Evolutionary conservation across 2,888 invertebrate genomes (phyloP).

Genomic region (Corbicula japonica): DNA sequence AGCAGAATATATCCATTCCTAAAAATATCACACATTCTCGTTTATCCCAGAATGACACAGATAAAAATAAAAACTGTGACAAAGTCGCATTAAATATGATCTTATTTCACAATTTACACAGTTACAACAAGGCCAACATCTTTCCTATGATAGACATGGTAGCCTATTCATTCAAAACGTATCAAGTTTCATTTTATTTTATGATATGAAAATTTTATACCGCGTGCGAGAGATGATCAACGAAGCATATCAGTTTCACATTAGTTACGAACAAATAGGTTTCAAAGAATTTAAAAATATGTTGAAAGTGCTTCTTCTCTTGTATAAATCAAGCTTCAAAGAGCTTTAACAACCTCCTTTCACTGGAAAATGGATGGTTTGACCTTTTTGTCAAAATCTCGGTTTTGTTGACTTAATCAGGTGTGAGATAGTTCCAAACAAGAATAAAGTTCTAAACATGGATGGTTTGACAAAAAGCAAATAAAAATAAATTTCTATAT

Average conservation of each 20-base stretch:
- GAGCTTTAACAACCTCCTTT: conserved; percentile 42
- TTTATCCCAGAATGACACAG: conserved; percentile 11
- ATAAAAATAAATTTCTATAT: too few species aligned
- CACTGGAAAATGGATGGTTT: conserved; percentile 42
- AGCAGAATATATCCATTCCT: not conserved
- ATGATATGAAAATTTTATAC: conserved; percentile 66
- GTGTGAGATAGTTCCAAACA: conserved; percentile 22
- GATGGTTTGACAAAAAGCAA: too few species aligned
- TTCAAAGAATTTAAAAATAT: conserved; percentile 49
- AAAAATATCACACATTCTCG: conserved; percentile 14
- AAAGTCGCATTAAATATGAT: not conserved
- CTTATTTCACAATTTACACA: conserved; percentile 50
- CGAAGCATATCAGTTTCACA: conserved; percentile 39
- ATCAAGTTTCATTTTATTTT: conserved; percentile 63
- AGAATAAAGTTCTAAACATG: too few species aligned
- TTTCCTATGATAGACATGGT: conserved; percentile 21
- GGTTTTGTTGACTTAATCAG: conserved; percentile 52
- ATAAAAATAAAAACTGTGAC: conserved; percentile 26
- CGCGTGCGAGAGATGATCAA: conserved; percentile 36
- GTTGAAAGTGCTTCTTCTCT: conserved; percentile 35
- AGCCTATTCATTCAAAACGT: conserved; percentile 34
- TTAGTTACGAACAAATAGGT: conserved; percentile 60
- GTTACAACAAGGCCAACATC: conserved; percentile 40
- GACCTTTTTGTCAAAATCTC: conserved; percentile 35
- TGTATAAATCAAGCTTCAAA: conserved; percentile 59